A percentile compares a stretch with the other conserved stretches of the same genome.
These are phyloP conservation scores for Vultur gryphus DNA, from an alignment of 2,797 vertebrate genomes.

Conservation along the genomic window DNA sequence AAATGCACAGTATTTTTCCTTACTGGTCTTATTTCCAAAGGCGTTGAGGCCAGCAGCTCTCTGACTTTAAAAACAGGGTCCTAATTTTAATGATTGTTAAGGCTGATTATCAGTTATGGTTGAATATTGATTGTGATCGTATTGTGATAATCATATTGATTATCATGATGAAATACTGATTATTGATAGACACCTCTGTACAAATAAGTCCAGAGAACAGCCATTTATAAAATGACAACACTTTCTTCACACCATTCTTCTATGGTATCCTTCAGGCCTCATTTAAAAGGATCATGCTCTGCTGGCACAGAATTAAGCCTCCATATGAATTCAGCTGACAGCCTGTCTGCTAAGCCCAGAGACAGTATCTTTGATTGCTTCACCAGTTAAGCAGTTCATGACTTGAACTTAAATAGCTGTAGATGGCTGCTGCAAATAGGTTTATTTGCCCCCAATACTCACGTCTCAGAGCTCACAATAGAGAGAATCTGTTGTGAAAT, in stretches of 20 bases:
- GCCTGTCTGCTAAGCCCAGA: neutral
- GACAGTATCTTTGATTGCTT: conserved; percentile 15
- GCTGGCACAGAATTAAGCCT: neutral
- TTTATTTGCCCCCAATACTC: neutral
- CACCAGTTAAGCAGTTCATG: conserved; percentile 20
- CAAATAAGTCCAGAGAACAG: neutral
- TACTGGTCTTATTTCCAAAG: neutral
- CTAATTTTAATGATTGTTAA: neutral
- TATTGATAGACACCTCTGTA: neutral
- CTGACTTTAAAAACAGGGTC: neutral
- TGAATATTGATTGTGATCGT: neutral
- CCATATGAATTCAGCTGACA: neutral
- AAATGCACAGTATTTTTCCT: neutral
- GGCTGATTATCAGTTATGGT: neutral
- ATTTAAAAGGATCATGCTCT: neutral
- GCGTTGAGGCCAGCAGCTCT: neutral
- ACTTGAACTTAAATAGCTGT: conserved; percentile 35
- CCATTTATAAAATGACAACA: neutral
- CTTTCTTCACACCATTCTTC: neutral
- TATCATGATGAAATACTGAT: neutral
- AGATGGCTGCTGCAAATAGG: neutral
- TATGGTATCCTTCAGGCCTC: neutral
- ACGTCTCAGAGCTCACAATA: neutral
- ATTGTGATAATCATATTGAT: neutral
- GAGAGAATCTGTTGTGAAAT: neutral